Conservation (phyloP, 2,797 vertebrate genomes). For the Oreochromis grahami region DNA sequence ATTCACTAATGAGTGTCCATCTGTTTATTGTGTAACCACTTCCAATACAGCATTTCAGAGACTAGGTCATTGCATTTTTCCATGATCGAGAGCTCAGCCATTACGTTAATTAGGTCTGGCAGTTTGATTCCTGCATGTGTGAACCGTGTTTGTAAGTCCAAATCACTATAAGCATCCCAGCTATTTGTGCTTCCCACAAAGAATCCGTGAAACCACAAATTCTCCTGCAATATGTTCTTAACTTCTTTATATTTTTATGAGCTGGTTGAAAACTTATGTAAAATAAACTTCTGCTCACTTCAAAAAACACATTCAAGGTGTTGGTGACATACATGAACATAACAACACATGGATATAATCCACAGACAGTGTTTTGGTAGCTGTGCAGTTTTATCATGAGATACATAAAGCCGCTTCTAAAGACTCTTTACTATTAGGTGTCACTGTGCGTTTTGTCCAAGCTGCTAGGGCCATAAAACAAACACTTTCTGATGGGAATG, state of each 20-base stretch:
- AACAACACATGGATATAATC: neutral
- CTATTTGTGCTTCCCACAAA: neutral
- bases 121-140: conserved; percentile 16
- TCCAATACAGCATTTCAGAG: conserved; percentile 23
- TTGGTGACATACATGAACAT: neutral
- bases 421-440: neutral
- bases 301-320: neutral
- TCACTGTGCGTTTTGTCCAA: neutral
- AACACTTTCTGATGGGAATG: conserved; percentile 49
- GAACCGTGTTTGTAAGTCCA: neutral
- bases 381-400: neutral
- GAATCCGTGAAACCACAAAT: neutral
- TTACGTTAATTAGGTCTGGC: conserved; percentile 54
- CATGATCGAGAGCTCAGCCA: conserved; percentile 26
- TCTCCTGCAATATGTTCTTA: neutral
- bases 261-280: neutral
- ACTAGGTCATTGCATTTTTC: conserved; percentile 43
- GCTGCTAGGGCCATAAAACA: conserved; percentile 18
- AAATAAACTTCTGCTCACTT: neutral
- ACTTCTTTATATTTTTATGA: neutral
- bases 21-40: conserved; percentile 52
- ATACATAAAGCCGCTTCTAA: neutral
- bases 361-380: neutral
- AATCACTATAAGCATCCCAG: neutral
- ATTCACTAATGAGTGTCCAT: conserved; percentile 67